These are phyloP conservation scores for Tricholaema leucomelas DNA, from an alignment of 2,113 vertebrate genomes.

Conservation along the genomic window DNA sequence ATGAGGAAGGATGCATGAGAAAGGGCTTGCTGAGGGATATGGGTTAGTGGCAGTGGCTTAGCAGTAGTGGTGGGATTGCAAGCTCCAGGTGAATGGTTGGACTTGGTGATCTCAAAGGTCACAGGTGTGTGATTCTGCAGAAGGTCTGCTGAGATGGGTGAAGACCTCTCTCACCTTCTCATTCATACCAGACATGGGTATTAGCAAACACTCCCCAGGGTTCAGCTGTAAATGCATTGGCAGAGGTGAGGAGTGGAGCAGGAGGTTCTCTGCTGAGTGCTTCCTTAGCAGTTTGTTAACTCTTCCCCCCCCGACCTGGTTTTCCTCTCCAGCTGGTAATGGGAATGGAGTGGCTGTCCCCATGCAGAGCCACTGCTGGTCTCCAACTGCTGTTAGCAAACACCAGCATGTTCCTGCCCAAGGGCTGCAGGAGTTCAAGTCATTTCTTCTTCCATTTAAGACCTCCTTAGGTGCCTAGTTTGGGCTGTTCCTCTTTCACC, in stretches of 20 bases:
- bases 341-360: background rate
- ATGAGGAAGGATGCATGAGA: background rate
- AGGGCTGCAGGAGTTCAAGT: background rate
- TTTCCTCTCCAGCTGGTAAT: background rate
- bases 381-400: background rate
- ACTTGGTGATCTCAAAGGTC: no score
- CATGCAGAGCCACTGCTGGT: background rate
- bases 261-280: background rate
- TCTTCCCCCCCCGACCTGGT: background rate
- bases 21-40: no score
- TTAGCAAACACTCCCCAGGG: background rate
- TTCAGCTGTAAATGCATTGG: background rate
- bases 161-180: background rate
- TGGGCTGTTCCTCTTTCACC: fast-evolving
- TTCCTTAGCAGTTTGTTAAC: background rate
- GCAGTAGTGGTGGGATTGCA: no score
- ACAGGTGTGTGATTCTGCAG: no score
- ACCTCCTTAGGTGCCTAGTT: background rate
- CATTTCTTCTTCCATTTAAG: background rate
- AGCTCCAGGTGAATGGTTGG: no score
- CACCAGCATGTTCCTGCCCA: background rate
- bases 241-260: background rate
- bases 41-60: no score
- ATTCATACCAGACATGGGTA: background rate
- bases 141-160: background rate